Percentiles rank a stretch among this genome's conserved stretches.
These are phyloP conservation scores for Gandaritis pyraliata DNA, from an alignment of 2,888 invertebrate species.

Conservation along the genomic window DNA sequence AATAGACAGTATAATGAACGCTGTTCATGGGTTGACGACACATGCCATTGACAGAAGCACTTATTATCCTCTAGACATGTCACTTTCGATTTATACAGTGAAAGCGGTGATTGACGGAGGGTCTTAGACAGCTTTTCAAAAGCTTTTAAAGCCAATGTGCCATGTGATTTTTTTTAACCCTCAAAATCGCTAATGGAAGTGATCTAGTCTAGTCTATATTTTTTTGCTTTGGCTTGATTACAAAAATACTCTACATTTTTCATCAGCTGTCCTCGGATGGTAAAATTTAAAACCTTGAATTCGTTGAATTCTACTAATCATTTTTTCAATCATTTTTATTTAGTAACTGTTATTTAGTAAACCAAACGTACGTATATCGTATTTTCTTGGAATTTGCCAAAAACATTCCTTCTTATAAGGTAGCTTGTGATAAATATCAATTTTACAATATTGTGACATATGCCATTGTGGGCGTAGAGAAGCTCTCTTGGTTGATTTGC, in stretches of 20 bases:
- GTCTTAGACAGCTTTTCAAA: constrained; percentile 2
- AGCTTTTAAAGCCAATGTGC: constrained; percentile 6
- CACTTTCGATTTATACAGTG: constrained; percentile 16
- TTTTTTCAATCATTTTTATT: constrained; percentile 32
- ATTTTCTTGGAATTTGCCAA: constrained; percentile 29
- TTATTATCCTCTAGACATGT: constrained; percentile 19
- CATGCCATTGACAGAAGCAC: constrained; percentile 11
- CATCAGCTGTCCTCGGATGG: background rate
- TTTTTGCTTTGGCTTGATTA: background rate
- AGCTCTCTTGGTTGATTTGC: constrained; percentile 36
- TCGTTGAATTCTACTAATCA: no score
- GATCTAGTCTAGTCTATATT: background rate
- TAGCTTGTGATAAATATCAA: constrained; percentile 16
- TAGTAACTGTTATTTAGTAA: constrained; percentile 30
- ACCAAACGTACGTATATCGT: constrained; percentile 14
- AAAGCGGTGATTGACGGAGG: constrained; percentile 16
- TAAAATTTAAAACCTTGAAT: constrained; percentile 15
- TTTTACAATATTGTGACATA: constrained; percentile 25
- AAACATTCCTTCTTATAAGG: constrained; percentile 4
- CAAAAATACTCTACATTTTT: background rate
- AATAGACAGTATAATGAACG: constrained; percentile 15
- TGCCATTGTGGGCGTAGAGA: constrained; percentile 18
- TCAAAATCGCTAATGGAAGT: constrained; percentile 1
- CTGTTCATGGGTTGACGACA: constrained; percentile 14
- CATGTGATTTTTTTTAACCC: constrained; percentile 2